These are phyloP conservation scores for Sisor rabdophorus DNA, from an alignment of 2,113 vertebrate genomes.

Conservation along the genomic window DNA sequence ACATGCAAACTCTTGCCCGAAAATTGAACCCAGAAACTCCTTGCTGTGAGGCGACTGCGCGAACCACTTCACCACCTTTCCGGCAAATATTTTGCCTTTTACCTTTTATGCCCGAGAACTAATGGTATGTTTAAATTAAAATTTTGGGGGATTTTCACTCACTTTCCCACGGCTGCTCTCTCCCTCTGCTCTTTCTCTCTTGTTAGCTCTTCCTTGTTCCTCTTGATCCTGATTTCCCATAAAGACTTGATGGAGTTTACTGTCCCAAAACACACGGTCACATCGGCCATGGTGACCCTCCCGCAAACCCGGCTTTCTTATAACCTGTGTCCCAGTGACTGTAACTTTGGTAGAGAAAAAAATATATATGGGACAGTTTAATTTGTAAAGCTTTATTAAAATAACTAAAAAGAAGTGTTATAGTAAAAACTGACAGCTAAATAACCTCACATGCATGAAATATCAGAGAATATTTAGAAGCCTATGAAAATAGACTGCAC, in stretches of 20 bases:
- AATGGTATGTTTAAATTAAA: neutral
- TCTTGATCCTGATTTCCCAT: conserved; percentile 87
- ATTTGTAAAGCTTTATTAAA: neutral
- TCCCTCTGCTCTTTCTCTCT: conserved; percentile 66
- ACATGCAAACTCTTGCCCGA: no score
- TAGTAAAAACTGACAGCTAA: neutral
- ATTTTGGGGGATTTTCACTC: conserved; percentile 11
- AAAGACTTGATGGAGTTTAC: conserved; percentile 81
- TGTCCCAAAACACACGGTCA: conserved; percentile 66
- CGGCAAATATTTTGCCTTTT: neutral
- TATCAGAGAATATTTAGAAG: neutral
- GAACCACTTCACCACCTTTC: no score
- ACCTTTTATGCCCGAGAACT: neutral
- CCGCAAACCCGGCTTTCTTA: conserved; percentile 45
- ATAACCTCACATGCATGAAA: neutral
- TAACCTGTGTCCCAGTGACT: neutral
- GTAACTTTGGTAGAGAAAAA: conserved; percentile 53
- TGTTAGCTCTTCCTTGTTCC: conserved; percentile 71
- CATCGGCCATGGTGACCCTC: conserved; percentile 71
- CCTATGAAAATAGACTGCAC: neutral
- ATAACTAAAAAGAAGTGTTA: neutral
- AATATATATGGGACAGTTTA: neutral
- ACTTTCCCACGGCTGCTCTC: conserved; percentile 61
- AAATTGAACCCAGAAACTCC: no score
- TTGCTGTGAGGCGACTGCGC: no score